Base-by-base conservation (phyloP, 2,888 invertebrate genomes). In the Eristalinus aeneus region DNA sequence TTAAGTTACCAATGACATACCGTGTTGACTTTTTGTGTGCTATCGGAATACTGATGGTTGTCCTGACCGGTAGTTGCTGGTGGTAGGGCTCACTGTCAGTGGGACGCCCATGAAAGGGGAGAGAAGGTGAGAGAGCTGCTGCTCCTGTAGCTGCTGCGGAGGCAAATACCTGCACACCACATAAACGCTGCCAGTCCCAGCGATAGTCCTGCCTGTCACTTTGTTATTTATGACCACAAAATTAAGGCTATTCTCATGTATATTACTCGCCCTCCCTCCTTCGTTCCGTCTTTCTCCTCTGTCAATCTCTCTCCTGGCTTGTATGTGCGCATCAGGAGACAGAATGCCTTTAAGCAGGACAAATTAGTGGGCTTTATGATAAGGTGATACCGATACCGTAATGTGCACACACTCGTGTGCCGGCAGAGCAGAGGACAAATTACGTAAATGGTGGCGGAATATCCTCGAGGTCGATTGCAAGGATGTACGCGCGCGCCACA, bases 281-380 rank as follows among this genome's bases (percentile, higher is more conserved):
- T 6, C 12, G 12, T 39, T 12, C 39, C 12, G 12, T 12, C 39
- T 39, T 12, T 39, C 39, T 4, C n/a, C 3, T n/a, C 39, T 39
- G 12, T n/a, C 39, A 34, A 4, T n/a, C 39, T 39, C 39, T 1
- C 12, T 39, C 12, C 34, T 34, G 34, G 34, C 9, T 34, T 6
- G 8, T 34, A 6, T 22, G 69, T 54, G 56, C 46, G 46, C 39
- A 58, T 1, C 27, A 16, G 60, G 11, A 32, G 61, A 56, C 46
- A 39, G 68, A 63, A 73, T 76, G 65, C 73, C 86, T 86, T 86
- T 86, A 86, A 86, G 86, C 86, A 82, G 86, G 82, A 86, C 86
- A 86, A 86, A 86, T 86, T 86, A 86, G 86, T 86, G 82, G 86
- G 86, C 82, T 86, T 86, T 86, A 82, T 86, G 86, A 86, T 74